Base-by-base conservation (phyloP, 2,797 vertebrate genomes). In the Tokudaia tokunoshimensis region DNA sequence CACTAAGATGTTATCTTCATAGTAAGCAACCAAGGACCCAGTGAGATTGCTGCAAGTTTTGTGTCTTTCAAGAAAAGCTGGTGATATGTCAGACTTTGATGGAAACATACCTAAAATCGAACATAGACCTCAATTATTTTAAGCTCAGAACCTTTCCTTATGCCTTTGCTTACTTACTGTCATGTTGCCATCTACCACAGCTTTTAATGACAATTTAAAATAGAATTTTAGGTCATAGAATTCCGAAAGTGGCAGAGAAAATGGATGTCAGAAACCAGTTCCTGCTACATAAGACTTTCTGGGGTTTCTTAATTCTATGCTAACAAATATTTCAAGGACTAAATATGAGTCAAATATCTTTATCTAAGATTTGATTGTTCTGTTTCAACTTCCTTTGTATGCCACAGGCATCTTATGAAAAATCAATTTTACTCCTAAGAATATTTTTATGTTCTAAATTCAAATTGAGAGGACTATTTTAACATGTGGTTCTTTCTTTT, bases 241-340 rank as follows among this genome's bases (percentile, higher is more conserved):
- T 97, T 93, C 90, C 95, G 92, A 98, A 91, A 93, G 87, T 92
- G 57, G 72, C 31, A 86, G 70, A 88, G 74, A 72, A 96, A 98
- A 96, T 84, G 93, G 96, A 98, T 87, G 50, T 94, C 97, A 96
- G 96, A 98, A 97, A 97, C 89, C 94, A 97, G 94, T 85, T 94
- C 96, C 89, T 24, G 8, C 79, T 96, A 88, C 91, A 94, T 94
- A 94, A 96, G 92, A 93, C 90, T 87, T 87, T 75, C 41, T 89
- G 50, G 91, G 84, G 86, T 91, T 91, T 79, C 47, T 94, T 86
- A 79, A 20, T 31, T 94, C 87, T 89, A 61, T 57, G 57, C 67
- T 91, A 41, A 61, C 92, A 95, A 95, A 89, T 65, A 75, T 83
- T 94, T 92, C 78, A 76, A 85, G 47, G 80, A 94, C 65, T 72